These are phyloP conservation scores for Drosophila anceps DNA, from an alignment of 2,888 invertebrate genomes.

Conservation along the genomic window DNA sequence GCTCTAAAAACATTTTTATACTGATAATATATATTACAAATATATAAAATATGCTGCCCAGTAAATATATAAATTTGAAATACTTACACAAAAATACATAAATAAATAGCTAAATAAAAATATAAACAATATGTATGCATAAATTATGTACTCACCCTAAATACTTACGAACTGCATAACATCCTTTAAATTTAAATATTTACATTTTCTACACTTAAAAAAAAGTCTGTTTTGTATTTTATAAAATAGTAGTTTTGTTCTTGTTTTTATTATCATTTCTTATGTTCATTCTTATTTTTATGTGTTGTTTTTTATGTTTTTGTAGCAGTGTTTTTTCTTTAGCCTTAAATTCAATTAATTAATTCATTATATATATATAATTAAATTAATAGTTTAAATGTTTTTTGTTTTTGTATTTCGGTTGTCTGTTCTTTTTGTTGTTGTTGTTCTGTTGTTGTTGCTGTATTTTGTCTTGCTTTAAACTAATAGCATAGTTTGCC, in stretches of 20 bases:
- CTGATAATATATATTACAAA: background rate
- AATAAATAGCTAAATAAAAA: background rate
- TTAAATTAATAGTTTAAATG: constrained; percentile 82
- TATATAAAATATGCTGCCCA: background rate
- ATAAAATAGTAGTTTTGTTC: constrained; percentile 82
- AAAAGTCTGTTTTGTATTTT: constrained; percentile 60
- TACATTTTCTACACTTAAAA: background rate
- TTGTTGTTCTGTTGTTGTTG: constrained; percentile 33
- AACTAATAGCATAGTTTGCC: constrained; percentile 68
- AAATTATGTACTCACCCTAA: background rate
- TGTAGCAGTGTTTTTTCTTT: constrained; percentile 59
- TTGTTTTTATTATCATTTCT: constrained; percentile 77
- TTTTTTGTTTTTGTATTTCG: constrained; percentile 69
- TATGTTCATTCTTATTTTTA: constrained; percentile 61
- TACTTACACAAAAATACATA: too few species aligned
- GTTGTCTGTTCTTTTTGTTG: constrained; percentile 27
- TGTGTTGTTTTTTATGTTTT: constrained; percentile 39
- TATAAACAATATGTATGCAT: background rate
- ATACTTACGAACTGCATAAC: background rate
- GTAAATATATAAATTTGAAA: too few species aligned
- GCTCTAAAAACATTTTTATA: background rate
- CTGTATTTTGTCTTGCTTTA: constrained; percentile 45
- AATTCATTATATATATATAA: constrained; percentile 69
- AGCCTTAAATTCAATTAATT: constrained; percentile 77
- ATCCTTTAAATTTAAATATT: too few species aligned